Evolutionary conservation across 2,113 vertebrate species (phyloP), one percentile per base, ranked within the genome.

Genomic region (Callipepla californica): DNA sequence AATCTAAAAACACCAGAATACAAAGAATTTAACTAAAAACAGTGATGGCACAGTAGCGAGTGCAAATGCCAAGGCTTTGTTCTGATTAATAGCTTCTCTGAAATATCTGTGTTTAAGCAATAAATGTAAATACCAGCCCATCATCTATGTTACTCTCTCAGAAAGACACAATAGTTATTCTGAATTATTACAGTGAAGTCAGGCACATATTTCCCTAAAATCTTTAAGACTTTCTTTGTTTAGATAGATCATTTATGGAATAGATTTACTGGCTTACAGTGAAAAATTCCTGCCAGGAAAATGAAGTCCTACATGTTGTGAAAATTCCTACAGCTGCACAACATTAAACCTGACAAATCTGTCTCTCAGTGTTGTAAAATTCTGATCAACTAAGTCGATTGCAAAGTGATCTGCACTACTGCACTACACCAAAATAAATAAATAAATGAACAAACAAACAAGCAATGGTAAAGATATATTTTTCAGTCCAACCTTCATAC

Each of bases 1-100:
- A 84, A 88, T 92, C 95, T 94, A 97, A 97, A 96, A 94, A 89
- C 69, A 92, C 77, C 63, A 91, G 87, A 92, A 93, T 32, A 94
- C 57, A 95, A 91, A 94, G 51, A 79, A 53, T 68, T 87, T 67
- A 85, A 74, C 70, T 36, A n/a, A 85, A 89, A 92, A 50, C 73
- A 74, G 85, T 90, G 47, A 92, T 89, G 95, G 68, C 80, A 95
- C 91, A 92, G 97, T 89, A 96, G 96, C n/a, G 11, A 97, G 84
- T 53, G 5, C 44, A 95, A 94, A 74, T 75, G 89, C 57, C 75
- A 85, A 91, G 58, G 34, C 80, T 89, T 86, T 86, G 36, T 26
- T 74, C 86, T 76, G 61, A 59, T 28, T 2, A 76, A 48, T 1
- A 66, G 69, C 25, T 85, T 72, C 80, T 81, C 44, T 73, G 36